Conservation (phyloP, 2,888 invertebrate species). For the Eupithecia subumbrata region DNA sequence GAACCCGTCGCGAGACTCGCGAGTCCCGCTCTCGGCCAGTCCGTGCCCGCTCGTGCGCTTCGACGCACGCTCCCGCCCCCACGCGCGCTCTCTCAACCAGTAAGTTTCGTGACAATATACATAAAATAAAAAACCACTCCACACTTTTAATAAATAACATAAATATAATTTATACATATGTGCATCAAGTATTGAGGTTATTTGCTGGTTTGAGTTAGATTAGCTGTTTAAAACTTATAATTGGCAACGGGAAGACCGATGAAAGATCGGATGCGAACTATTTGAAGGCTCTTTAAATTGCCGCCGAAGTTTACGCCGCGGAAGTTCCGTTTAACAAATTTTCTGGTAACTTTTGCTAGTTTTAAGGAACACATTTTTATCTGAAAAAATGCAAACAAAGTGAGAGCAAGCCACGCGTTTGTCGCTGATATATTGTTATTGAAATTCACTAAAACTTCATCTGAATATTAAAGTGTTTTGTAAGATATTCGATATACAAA, state of each 20-base stretch:
- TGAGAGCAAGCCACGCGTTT: constrained; percentile 31
- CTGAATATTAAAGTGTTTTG: neutral
- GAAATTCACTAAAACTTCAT: constrained; percentile 15
- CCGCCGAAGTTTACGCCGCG: constrained; percentile 33
- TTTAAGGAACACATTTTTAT: neutral
- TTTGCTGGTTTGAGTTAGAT: constrained; percentile 50
- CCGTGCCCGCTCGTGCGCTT: constrained; percentile 60
- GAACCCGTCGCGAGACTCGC: neutral
- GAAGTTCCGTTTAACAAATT: constrained; percentile 30
- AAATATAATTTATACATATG: neutral
- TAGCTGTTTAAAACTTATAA: constrained; percentile 53
- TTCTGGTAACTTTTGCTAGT: neutral
- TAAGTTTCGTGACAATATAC: constrained; percentile 73
- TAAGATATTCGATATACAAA: neutral
- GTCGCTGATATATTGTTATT: constrained; percentile 21
- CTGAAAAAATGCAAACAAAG: neutral
- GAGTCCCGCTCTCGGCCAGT: constrained; percentile 50
- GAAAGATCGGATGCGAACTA: constrained; percentile 52
- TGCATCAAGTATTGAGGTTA: neutral
- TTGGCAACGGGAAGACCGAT: constrained; percentile 50
- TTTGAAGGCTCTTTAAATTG: constrained; percentile 45
- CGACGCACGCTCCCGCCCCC: constrained; percentile 60
- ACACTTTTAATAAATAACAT: constrained; percentile 44
- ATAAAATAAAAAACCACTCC: constrained; percentile 44
- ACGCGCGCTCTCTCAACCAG: constrained; percentile 57